phyloP scores from a whole-genome alignment of 2,113 vertebrate genomes.

The Dipodomys ordii region DNA sequence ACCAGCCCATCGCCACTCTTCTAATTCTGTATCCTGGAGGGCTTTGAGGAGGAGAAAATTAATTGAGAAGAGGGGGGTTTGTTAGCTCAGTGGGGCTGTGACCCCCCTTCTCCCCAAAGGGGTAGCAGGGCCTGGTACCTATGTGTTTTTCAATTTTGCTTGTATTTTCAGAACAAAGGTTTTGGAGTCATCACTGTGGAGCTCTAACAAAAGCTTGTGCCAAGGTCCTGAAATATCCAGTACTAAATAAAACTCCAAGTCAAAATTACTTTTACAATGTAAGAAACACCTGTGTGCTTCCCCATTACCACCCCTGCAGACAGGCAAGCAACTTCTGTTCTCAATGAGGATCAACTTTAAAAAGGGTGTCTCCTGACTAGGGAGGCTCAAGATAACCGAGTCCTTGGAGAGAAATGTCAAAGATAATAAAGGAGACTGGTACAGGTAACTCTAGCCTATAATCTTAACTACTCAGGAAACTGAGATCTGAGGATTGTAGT shows the following conservation, averaged over 20 bases:
- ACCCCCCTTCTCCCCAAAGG: neutral
- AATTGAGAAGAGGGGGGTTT: neutral
- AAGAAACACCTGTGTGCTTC: neutral
- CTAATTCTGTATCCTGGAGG: neutral
- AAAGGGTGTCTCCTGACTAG: neutral
- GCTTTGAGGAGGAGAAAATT: neutral
- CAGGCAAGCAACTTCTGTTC: neutral
- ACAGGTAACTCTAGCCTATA: no score
- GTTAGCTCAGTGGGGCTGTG: neutral
- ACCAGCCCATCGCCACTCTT: neutral
- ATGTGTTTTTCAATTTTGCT: neutral
- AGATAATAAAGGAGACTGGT: neutral
- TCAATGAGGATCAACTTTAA: neutral
- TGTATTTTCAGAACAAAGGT: neutral
- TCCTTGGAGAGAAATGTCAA: neutral
- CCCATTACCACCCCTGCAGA: no score
- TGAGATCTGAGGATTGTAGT: no score
- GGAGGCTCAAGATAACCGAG: neutral
- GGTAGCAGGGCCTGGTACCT: fast-evolving
- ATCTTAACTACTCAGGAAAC: no score
- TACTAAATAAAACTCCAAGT: neutral
- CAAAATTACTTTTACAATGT: neutral
- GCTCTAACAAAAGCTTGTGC: neutral
- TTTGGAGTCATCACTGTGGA: neutral
- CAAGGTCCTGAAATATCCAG: neutral